These are phyloP conservation scores for Choloepus didactylus DNA, from an alignment of 2,797 vertebrate species.

Conservation along the genomic window DNA sequence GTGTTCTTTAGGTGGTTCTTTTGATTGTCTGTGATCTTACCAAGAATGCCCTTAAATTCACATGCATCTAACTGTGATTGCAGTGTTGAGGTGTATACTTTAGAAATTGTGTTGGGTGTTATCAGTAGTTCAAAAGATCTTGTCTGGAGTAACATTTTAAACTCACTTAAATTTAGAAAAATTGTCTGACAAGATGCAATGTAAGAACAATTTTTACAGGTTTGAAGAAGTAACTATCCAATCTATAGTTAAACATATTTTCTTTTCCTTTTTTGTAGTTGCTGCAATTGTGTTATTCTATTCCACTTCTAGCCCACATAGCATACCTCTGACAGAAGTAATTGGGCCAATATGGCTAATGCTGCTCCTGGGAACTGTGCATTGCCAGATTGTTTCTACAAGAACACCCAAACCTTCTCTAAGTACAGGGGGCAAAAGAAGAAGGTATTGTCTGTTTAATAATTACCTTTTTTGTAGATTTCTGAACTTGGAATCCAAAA, in stretches of 20 bases:
- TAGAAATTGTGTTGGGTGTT: neutral
- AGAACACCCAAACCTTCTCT: constrained; percentile 94
- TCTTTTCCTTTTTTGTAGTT: constrained; percentile 89
- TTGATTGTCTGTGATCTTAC: neutral
- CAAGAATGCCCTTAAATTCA: neutral
- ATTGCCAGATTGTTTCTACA: constrained; percentile 99
- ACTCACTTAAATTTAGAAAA: constrained; percentile 56
- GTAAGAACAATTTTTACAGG: neutral
- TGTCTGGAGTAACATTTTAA: constrained; percentile 45
- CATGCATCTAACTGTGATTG: neutral
- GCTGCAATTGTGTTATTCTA: constrained; percentile 93
- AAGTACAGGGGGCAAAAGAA: constrained; percentile 94
- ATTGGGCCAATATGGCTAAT: constrained; percentile 96
- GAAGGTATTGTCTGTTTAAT: constrained; percentile 91
- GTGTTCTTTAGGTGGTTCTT: neutral
- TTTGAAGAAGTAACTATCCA: constrained; percentile 54
- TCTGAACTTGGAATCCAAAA: constrained; percentile 17
- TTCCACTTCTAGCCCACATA: constrained; percentile 92
- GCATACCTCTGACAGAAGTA: constrained; percentile 97
- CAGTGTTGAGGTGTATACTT: constrained; percentile 32
- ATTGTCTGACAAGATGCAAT: constrained; percentile 25
- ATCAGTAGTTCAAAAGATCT: neutral
- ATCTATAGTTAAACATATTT: constrained; percentile 66
- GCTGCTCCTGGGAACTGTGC: constrained; percentile 98
- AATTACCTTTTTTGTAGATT: constrained; percentile 42